These are phyloP conservation scores for Andinoacara biseriatus DNA, from an alignment of 2,113 vertebrate species.

Conservation along the genomic window DNA sequence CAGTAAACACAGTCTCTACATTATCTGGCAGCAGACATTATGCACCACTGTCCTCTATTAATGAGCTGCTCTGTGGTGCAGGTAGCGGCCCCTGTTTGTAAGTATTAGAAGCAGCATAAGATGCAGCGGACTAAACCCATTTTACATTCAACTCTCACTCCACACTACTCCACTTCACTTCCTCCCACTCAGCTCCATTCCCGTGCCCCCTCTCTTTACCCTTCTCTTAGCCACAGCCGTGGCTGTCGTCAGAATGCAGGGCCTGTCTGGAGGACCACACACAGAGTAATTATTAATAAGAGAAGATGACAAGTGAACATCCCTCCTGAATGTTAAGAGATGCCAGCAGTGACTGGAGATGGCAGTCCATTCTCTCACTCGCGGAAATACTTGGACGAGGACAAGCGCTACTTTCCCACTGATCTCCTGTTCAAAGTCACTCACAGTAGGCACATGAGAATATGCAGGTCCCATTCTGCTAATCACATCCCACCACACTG, in stretches of 20 bases:
- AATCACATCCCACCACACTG: conserved; percentile 35
- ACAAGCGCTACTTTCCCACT: conserved; percentile 26
- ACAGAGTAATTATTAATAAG: conserved; percentile 76
- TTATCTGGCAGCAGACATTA: conserved; percentile 30
- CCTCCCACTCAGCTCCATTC: conserved; percentile 36
- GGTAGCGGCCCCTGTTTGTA: conserved; percentile 16
- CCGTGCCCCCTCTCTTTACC: conserved; percentile 25
- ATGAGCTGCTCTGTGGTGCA: conserved; percentile 19
- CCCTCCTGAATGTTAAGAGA: conserved; percentile 72
- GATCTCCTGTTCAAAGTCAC: conserved; percentile 56
- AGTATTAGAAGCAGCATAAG: conserved; percentile 41
- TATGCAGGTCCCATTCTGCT: conserved; percentile 39
- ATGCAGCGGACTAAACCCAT: conserved; percentile 72
- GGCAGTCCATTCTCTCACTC: conserved; percentile 12
- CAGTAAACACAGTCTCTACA: conserved; percentile 18
- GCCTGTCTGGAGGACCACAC: conserved; percentile 73
- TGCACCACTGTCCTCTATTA: conserved; percentile 14
- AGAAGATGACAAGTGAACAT: conserved; percentile 75
- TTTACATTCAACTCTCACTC: conserved; percentile 72
- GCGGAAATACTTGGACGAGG: conserved; percentile 18
- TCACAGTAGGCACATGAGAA: conserved; percentile 39
- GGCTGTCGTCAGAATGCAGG: conserved; percentile 71
- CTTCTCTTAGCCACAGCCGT: conserved; percentile 40
- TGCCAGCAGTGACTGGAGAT: conserved; percentile 41
- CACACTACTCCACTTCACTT: conserved; percentile 54